phyloP scores from a whole-genome alignment of 2,113 vertebrate genomes.

The Geothlypis trichas region DNA sequence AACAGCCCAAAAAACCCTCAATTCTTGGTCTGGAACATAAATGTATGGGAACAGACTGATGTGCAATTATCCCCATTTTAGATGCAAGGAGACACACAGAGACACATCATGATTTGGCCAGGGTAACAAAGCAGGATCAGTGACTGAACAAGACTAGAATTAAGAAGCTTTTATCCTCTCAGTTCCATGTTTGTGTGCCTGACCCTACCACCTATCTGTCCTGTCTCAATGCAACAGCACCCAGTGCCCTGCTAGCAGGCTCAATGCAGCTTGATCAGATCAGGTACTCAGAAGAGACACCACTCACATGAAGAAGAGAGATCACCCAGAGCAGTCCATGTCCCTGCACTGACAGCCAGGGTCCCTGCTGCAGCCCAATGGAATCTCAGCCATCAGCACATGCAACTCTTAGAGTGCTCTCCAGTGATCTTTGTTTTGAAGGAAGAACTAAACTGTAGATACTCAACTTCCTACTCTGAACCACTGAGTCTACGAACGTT shows the following conservation, averaged over 20 bases:
- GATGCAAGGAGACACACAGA: neutral
- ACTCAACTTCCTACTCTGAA: neutral
- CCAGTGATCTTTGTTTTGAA: neutral
- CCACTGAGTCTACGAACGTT: neutral
- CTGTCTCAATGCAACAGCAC: neutral
- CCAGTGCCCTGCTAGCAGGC: neutral
- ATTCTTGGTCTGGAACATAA: neutral
- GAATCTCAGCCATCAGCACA: neutral
- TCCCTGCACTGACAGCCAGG: neutral
- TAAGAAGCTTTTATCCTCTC: neutral
- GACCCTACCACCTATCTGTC: neutral
- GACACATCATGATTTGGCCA: neutral
- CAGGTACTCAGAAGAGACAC: neutral
- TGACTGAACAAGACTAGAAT: neutral
- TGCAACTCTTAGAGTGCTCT: accelerated
- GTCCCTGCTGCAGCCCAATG: neutral
- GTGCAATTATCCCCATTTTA: neutral
- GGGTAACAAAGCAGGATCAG: neutral
- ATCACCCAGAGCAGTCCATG: neutral
- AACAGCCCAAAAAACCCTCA: neutral
- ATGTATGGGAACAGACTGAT: neutral
- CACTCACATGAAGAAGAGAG: neutral
- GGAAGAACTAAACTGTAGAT: neutral
- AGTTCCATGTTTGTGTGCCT: neutral
- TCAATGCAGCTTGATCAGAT: neutral